Evolutionary conservation across 2,113 vertebrate species (phyloP).

Genomic region (Psilopogon haemacephalus): DNA sequence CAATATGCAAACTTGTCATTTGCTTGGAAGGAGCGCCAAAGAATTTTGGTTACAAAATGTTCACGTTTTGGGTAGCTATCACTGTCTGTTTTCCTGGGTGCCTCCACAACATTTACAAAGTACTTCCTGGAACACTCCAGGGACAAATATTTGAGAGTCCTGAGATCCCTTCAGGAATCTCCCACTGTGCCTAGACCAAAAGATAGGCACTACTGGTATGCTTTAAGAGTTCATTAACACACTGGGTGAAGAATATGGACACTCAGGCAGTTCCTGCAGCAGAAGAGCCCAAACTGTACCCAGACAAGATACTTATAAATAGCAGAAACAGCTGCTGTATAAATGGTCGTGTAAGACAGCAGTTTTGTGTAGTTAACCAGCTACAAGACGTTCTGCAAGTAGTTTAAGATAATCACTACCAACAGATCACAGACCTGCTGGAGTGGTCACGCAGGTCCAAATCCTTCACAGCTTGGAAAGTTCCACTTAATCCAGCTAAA

Average conservation of each 20-base stretch:
- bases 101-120: too few species aligned
- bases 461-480: neutral
- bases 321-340: neutral
- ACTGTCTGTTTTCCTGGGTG: too few species aligned
- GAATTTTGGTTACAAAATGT: too few species aligned
- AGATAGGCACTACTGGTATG: neutral
- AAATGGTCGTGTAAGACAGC: fast-evolving
- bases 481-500: neutral
- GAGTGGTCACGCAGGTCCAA: neutral
- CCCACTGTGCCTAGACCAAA: neutral
- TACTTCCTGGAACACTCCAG: neutral
- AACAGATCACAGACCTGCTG: neutral
- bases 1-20: too few species aligned
- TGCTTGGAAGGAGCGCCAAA: too few species aligned
- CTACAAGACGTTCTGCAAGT: neutral
- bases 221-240: neutral
- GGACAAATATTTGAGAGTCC: neutral
- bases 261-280: neutral
- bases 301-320: neutral
- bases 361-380: neutral
- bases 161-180: neutral
- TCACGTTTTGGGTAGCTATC: too few species aligned
- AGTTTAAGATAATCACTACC: neutral
- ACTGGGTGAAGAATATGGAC: neutral
- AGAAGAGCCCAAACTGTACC: neutral